Base-by-base conservation (phyloP, 2,797 vertebrate genomes). In the Bucorvus abyssinicus region DNA sequence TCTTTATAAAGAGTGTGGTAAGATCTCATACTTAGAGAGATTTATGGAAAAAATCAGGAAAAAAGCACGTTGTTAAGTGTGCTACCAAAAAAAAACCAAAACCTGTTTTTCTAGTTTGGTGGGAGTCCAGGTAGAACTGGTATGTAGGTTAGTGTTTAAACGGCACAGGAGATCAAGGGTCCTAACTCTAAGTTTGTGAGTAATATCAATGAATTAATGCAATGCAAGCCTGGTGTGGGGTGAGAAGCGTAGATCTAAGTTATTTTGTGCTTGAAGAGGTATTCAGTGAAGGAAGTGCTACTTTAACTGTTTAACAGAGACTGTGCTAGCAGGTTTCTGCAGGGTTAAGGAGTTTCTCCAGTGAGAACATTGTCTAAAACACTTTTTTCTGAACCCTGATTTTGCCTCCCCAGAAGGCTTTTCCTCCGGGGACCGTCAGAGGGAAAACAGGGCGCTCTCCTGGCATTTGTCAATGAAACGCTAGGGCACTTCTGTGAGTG, bases 401-500 rank as follows among this genome's bases (percentile, higher is more conserved):
- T 63, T 63, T 83, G 32, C 45, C n/a, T 83, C 8, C 56, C 49
- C 5, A 2, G 73, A 63, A 64, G 56, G 24, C 12, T 67, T 80
- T 47, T 20, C 17, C 76, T 22, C 50, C 15, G 57, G 67, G 70
- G 13, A 10, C 40, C 42, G 26, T 17, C 32, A 27, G 77, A n/a
- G 55, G 60, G 38, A 27, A 11, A 50, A 44, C 0, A 0, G 67
- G 76, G 70, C 74, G 45, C 82, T 86, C 38, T 65, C 53, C 69
- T 57, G 90, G 55, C 3, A 32, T 23, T 15, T 0, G 3, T 12
- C 8, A 26, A 24, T 47, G 34, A 27, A 69, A 44, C 9, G 0
- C 50, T 3, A 2, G 0, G 3, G 47, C 26, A 4, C 44, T 9
- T 1, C 0, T 40, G 61, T 2, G 22, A 38, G 22, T 12, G 15